Conservation (phyloP, 2,888 invertebrate genomes). For the Halictus quadricinctus region DNA sequence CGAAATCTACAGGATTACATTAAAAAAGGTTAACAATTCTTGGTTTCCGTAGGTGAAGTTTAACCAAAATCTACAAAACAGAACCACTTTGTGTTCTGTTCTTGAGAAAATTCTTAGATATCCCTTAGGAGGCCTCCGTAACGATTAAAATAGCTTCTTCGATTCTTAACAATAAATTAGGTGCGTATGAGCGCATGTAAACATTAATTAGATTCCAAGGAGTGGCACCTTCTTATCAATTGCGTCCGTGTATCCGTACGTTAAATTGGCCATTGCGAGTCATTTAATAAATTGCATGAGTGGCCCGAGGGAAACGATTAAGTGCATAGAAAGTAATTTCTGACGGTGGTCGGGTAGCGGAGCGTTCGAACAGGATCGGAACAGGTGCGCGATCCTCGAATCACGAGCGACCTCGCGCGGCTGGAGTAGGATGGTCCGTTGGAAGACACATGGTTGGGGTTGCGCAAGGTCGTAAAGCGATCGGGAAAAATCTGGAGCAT, state of each 20-base stretch:
- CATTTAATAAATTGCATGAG: not conserved
- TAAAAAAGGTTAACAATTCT: too few species aligned
- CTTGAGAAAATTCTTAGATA: too few species aligned
- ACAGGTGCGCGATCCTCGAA: slow-evolving; percentile 10
- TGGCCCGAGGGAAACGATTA: not conserved
- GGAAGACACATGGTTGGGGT: slow-evolving; percentile 30
- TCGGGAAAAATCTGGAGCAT: slow-evolving; percentile 65
- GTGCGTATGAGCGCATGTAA: too few species aligned
- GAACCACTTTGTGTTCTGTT: too few species aligned
- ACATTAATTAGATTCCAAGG: not conserved
- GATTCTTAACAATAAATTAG: too few species aligned
- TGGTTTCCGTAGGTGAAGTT: too few species aligned
- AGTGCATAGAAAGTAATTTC: not conserved
- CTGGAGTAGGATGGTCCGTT: not conserved
- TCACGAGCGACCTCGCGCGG: not conserved
- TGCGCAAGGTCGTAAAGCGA: slow-evolving; percentile 59
- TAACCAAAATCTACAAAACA: too few species aligned
- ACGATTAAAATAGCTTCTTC: too few species aligned
- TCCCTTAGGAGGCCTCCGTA: too few species aligned
- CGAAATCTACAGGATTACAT: too few species aligned
- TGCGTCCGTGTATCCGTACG: not conserved
- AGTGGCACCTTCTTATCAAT: not conserved
- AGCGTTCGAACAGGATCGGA: not conserved
- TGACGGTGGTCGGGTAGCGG: not conserved
- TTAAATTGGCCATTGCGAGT: not conserved